Evolutionary conservation across 2,888 invertebrate genomes (phyloP), one percentile per base, ranked within the genome.

Genomic region (Ennomos fuscantarius): DNA sequence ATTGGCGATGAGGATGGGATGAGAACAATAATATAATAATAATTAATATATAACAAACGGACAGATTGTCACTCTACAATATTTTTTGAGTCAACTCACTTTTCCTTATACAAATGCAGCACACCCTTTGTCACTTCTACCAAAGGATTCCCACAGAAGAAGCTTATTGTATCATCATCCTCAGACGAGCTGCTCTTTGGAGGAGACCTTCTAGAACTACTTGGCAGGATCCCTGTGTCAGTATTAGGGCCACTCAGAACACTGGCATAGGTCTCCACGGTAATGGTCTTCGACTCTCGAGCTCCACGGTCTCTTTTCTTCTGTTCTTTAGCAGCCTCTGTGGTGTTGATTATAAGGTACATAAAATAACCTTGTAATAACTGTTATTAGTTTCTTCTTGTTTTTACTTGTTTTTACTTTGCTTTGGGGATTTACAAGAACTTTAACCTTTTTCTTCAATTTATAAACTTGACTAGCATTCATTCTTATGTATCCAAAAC

Each of bases 101-200:
- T 98, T 84, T 99, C 98, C 84, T 99, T 99, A 84, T 98, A 99
- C 13, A 99, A 93, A 93, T 99, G 99, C 56, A 99, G 92, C 44
- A 99, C 96, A 37, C 99, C 99, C 84, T 98, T 98, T 0, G 99
- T 99, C 35, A 98, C 96, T 89, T 99, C 99, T 0, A 99, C 98
- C 73, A 96, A 95, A 0, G 99, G 99, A 93, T 99, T 99, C 3
- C 99, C 99, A 71, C 97, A 98, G 72, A 97, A 97, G 87, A 98
- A 99, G 48, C 94, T 94, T 47, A 96, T 95, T 60, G 95, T 94
- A 15, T 93, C 93, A 40, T 78, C 78, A 24, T 87, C 87, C 42
- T 89, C 88, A 3, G 82, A 79, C 0, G 70, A 65, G 81, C 69
- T 81, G 33, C 77, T 78, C 33, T 81, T 82, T 54, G 77, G 92